Evolutionary conservation across 2,888 invertebrate genomes (phyloP).

Genomic region (Limulus polyphemus): DNA sequence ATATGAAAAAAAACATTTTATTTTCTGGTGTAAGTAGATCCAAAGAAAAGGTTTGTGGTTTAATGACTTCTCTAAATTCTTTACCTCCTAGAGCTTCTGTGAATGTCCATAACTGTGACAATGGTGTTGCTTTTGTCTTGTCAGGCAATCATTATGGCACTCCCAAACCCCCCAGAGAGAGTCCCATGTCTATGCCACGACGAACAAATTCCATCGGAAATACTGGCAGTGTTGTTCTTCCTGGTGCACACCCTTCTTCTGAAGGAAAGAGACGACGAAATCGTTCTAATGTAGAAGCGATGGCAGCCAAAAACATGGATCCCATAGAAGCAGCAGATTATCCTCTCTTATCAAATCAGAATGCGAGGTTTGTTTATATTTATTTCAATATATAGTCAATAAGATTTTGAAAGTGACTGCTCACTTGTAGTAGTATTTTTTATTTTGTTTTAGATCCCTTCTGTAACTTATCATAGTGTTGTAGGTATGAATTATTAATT

Average conservation of each 20-base stretch:
- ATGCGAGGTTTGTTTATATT: neutral
- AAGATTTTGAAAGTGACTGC: too few relatives aligned
- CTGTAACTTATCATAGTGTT: too few relatives aligned
- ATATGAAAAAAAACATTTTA: too few relatives aligned
- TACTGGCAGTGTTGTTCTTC: constrained; percentile 32
- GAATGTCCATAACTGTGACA: too few relatives aligned
- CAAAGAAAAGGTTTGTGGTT: too few relatives aligned
- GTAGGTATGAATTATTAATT: too few relatives aligned
- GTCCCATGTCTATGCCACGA: constrained; percentile 30
- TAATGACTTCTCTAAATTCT: too few relatives aligned
- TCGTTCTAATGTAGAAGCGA: constrained; percentile 45
- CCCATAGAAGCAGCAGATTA: constrained; percentile 10
- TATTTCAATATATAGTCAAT: neutral
- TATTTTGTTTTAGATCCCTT: too few relatives aligned
- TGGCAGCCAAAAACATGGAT: constrained; percentile 35
- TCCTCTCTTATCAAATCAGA: neutral
- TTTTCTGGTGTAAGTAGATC: too few relatives aligned
- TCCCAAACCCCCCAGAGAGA: constrained; percentile 42
- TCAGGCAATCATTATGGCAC: constrained; percentile 49
- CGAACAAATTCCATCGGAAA: constrained; percentile 25
- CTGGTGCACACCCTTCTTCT: constrained; percentile 40
- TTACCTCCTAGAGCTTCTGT: too few relatives aligned
- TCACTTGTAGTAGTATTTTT: too few relatives aligned
- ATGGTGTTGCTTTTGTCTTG: constrained; percentile 4
- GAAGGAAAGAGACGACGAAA: constrained; percentile 43